Evolutionary conservation across 2,888 invertebrate genomes (phyloP).

Genomic region (Megastigmus dorsalis): DNA sequence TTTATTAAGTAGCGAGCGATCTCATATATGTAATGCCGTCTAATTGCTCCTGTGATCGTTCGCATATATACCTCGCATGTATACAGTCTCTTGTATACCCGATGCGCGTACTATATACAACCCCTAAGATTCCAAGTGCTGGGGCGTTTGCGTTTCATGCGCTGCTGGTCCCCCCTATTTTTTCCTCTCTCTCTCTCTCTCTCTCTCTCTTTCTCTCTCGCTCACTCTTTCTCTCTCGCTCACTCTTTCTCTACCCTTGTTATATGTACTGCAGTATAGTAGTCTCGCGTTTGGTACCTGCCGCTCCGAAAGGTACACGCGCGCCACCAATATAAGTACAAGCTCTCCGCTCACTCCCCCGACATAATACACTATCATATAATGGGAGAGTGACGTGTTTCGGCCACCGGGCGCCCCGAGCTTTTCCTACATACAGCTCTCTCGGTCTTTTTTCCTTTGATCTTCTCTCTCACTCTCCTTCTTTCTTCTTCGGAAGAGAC

Average conservation of each 20-base stretch:
- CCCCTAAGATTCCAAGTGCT: not conserved
- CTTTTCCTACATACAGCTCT: too few species aligned
- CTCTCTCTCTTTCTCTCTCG: constrained; percentile 12
- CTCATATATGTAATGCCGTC: constrained; percentile 35
- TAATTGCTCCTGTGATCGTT: constrained; percentile 43
- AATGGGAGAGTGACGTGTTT: constrained; percentile 39
- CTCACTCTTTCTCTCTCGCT: too few species aligned
- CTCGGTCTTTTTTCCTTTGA: not conserved
- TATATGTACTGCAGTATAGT: too few species aligned
- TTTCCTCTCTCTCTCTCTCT: constrained; percentile 14
- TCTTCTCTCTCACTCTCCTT: not conserved
- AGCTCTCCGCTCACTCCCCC: too few species aligned
- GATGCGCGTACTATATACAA: not conserved
- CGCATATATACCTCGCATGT: too few species aligned
- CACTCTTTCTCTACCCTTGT: too few species aligned
- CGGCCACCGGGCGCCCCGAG: not conserved
- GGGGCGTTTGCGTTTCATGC: constrained; percentile 13
- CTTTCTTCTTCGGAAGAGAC: constrained; percentile 7
- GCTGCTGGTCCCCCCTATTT: not conserved
- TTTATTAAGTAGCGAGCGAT: constrained; percentile 35
- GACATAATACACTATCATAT: not conserved
- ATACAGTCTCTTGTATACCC: not conserved
- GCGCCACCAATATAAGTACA: not conserved
- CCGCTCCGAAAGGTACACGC: constrained; percentile 32
- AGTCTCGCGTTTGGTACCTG: constrained; percentile 50